Conservation (phyloP, 1,140 invertebrate genomes). For the Euglossa dilemma region DNA sequence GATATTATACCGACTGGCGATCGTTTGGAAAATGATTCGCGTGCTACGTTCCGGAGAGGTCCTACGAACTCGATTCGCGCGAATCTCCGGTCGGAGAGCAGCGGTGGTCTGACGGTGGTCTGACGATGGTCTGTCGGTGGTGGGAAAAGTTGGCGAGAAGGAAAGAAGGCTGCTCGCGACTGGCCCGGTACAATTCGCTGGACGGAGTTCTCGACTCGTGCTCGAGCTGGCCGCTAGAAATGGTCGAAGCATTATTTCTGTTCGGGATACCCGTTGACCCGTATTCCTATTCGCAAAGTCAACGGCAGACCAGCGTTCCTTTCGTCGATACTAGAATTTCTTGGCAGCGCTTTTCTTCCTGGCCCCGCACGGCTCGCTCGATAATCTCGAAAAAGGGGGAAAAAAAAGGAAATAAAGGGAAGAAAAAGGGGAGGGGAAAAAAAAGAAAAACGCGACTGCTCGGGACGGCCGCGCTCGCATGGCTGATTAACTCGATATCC, state of each 20-base stretch:
- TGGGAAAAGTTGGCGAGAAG: neutral
- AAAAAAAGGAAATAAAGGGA: neutral
- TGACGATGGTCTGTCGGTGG: too few species aligned
- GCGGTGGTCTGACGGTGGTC: too few species aligned
- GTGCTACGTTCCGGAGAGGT: too few species aligned
- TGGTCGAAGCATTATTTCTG: slow-evolving; percentile 40
- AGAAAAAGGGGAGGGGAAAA: neutral
- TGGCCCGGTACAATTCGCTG: neutral
- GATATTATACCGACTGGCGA: too few species aligned
- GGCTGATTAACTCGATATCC: slow-evolving; percentile 56
- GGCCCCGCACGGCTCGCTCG: slow-evolving; percentile 6
- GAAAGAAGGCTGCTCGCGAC: neutral
- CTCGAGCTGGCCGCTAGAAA: slow-evolving; percentile 15
- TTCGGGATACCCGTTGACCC: slow-evolving; percentile 56
- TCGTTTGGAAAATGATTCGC: too few species aligned
- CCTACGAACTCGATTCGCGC: too few species aligned
- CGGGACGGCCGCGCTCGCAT: slow-evolving; percentile 56
- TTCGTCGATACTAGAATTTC: slow-evolving; percentile 44
- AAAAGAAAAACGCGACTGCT: slow-evolving; percentile 32
- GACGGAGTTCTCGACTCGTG: neutral
- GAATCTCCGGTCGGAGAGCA: too few species aligned
- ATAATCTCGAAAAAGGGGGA: slow-evolving; percentile 31
- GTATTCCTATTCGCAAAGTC: slow-evolving; percentile 58
- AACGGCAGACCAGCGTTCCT: slow-evolving; percentile 44
- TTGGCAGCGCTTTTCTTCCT: slow-evolving; percentile 43